Evolutionary conservation across 2,113 vertebrate genomes (phyloP), one percentile per base, ranked within the genome.

Genomic region (Paralichthys olivaceus): DNA sequence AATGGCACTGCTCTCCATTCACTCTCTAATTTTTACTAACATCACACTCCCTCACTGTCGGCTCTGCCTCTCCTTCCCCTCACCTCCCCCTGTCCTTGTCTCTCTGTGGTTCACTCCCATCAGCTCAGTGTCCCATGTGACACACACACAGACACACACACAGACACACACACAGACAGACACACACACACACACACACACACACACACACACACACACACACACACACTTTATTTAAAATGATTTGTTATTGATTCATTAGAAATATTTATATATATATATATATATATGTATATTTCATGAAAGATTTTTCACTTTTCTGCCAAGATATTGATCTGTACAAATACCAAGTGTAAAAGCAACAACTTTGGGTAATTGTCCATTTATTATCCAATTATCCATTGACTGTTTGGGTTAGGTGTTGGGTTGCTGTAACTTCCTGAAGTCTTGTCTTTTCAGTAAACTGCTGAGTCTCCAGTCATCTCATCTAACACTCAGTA

Each of bases 11-110:
- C 61, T 75, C 62, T 69, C 19, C 13, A 43, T 68, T 86, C 32
- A 28, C 53, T 22, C 56, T 79, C 77, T 75, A 54, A 68, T 72
- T 82, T 84, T 54, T 11, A 69, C 77, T 74, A 58, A 49, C 67
- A 69, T 84, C 75, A 5, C 40, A 74, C 79, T 83, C 72, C 74
- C 69, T 78, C 45, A 54, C 72, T 47, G 59, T 83, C 54, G 60
- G 11, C 61, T 64, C 26, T n/a, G 22, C 43, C 68, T 69, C 72
- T 58, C 62, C 60, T 71, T 37, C 61, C 43, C 60, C 55, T 51
- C 68, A 34, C 9, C 57, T 72, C 49, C 49, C 80, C 73, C 45
- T 66, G 56, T 49, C 37, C 37, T 28, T 43, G 45, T 67, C 60
- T 72, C 57, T 64, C 13, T 64, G n/a, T 51, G 61, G 56, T 72